A percentile compares a stretch with the other conserved stretches of the same genome.
These are phyloP conservation scores for Propithecus coquereli DNA, from an alignment of 2,113 vertebrate genomes.

Conservation along the genomic window DNA sequence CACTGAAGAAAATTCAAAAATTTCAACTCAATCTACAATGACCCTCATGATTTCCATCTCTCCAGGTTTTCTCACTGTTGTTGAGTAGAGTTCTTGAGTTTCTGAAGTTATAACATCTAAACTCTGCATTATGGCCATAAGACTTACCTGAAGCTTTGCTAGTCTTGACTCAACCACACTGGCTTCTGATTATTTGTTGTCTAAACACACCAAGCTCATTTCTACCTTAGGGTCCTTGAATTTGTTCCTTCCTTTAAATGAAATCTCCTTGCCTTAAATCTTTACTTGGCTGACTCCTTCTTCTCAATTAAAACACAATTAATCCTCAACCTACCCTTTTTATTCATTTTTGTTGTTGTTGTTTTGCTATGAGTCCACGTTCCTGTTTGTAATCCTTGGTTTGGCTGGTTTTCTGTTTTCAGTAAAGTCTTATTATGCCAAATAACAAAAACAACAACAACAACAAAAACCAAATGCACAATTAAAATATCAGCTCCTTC, in stretches of 20 bases:
- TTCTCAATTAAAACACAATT: neutral
- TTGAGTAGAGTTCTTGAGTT: neutral
- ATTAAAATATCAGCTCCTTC: neutral
- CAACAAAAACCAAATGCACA: neutral
- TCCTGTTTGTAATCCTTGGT: conserved; percentile 73
- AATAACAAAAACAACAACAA: neutral
- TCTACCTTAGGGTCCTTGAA: neutral
- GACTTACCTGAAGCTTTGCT: neutral
- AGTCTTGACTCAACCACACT: rapidly evolving
- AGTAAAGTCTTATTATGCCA: conserved; percentile 77
- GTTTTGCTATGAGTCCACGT: conserved; percentile 72
- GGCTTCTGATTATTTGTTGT: neutral
- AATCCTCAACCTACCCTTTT: neutral
- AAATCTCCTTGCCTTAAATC: neutral
- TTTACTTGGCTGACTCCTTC: neutral
- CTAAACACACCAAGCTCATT: neutral
- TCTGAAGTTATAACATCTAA: neutral
- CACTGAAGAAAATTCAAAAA: neutral
- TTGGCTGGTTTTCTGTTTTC: conserved; percentile 75
- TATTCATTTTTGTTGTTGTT: neutral
- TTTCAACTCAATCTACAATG: neutral
- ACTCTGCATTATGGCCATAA: neutral
- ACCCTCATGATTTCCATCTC: neutral
- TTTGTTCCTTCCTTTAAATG: neutral
- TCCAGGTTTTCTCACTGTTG: neutral